These are phyloP conservation scores for Chloropsis cyanopogon DNA, from an alignment of 2,113 vertebrate species.

Conservation along the genomic window DNA sequence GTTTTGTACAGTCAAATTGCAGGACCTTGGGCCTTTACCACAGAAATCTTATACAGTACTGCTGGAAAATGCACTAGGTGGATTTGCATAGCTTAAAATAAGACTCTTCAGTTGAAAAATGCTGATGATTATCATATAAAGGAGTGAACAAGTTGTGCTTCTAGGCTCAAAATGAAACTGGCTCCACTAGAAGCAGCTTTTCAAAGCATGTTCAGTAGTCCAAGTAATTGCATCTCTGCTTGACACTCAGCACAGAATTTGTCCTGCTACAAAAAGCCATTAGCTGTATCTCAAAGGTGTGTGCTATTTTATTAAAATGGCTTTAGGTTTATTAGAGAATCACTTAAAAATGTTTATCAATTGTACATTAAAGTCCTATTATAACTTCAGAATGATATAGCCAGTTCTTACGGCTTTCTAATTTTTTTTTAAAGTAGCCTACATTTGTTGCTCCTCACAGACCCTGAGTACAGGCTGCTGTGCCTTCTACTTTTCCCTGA, in stretches of 20 bases:
- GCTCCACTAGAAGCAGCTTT: background rate
- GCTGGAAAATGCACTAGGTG: background rate
- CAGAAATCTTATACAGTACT: background rate
- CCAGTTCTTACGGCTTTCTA: background rate
- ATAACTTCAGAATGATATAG: background rate
- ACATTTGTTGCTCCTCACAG: background rate
- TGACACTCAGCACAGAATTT: background rate
- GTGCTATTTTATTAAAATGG: background rate
- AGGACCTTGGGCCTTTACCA: background rate
- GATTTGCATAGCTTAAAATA: background rate
- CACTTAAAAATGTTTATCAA: background rate
- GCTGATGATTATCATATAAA: background rate
- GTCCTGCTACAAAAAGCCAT: background rate
- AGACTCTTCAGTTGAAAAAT: background rate
- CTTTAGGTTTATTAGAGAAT: background rate
- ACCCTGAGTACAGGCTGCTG: background rate
- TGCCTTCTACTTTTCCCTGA: background rate
- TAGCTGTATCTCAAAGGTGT: background rate
- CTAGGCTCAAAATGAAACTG: background rate
- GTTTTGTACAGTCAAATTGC: background rate
- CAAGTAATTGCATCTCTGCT: background rate
- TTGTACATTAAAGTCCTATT: background rate
- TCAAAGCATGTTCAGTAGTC: background rate
- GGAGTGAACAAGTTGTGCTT: background rate
- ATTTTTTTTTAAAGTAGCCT: background rate